Conservation (phyloP, 2,113 vertebrate species). For the Gymnocephalus cernua region DNA sequence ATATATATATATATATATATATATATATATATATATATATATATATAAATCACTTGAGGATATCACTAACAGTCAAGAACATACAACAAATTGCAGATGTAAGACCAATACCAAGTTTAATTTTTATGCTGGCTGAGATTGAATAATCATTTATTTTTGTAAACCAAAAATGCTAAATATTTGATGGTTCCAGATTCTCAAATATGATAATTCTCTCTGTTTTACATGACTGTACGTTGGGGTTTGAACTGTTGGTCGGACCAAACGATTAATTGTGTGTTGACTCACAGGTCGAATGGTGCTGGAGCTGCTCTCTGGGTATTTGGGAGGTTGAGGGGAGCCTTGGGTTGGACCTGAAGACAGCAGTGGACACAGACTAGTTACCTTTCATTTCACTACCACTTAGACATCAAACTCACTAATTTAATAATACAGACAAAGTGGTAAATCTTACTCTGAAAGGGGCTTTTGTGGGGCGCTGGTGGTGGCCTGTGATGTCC, state of each 20-base stretch:
- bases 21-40: too few relatives aligned
- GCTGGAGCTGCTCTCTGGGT: conserved; percentile 76
- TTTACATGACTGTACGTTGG: neutral
- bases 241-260: neutral
- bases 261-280: neutral
- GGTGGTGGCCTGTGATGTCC: conserved; percentile 77
- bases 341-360: conserved; percentile 70
- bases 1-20: too few relatives aligned
- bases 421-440: neutral
- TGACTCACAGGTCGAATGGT: conserved; percentile 82
- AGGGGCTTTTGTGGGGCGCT: conserved; percentile 69
- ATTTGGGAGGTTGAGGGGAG: conserved; percentile 80
- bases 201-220: neutral
- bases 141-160: too few relatives aligned
- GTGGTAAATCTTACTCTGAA: conserved; percentile 69
- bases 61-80: neutral
- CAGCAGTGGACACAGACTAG: neutral
- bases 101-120: neutral
- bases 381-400: too few relatives aligned
- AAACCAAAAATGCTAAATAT: neutral
- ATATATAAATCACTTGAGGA: neutral
- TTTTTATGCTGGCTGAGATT: too few relatives aligned
- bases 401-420: neutral
- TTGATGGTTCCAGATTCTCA: neutral
- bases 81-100: too few relatives aligned